phyloP scores from a whole-genome alignment of 2,888 invertebrate genomes.

The Orthosia incerta region DNA sequence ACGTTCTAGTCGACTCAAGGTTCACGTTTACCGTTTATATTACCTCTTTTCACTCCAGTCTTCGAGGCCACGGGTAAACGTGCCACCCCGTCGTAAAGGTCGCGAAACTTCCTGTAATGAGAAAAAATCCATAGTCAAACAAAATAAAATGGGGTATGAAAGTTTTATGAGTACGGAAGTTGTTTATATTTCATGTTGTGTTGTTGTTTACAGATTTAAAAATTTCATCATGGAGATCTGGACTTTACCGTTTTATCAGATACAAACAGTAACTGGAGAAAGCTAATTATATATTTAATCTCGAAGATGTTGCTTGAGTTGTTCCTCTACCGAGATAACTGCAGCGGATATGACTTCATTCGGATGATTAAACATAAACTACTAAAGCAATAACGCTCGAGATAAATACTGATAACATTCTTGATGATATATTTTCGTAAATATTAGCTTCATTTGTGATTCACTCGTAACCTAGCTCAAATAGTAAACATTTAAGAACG shows the following conservation, averaged over 20 bases:
- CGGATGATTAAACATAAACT: slow-evolving; percentile 48
- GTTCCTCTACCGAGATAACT: slow-evolving; percentile 42
- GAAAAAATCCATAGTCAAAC: neutral
- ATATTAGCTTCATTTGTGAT: slow-evolving; percentile 62
- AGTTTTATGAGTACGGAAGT: slow-evolving; percentile 22
- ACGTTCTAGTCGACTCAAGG: neutral
- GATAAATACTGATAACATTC: slow-evolving; percentile 62
- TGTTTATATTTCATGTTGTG: slow-evolving; percentile 11
- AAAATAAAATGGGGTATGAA: slow-evolving; percentile 31
- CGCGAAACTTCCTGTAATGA: slow-evolving; percentile 18
- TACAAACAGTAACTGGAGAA: slow-evolving; percentile 20
- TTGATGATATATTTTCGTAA: slow-evolving; percentile 56
- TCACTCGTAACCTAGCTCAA: slow-evolving; percentile 44
- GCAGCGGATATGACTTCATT: slow-evolving; percentile 56
- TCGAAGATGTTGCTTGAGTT: slow-evolving; percentile 32
- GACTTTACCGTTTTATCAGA: neutral
- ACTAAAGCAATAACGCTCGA: slow-evolving; percentile 27
- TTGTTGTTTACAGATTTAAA: neutral
- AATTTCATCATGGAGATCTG: neutral
- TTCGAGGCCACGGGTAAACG: slow-evolving; percentile 42
- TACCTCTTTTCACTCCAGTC: slow-evolving; percentile 17
- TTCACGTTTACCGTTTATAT: slow-evolving; percentile 6
- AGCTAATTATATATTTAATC: slow-evolving; percentile 38
- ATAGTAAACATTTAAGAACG: slow-evolving; percentile 49
- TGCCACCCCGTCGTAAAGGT: slow-evolving; percentile 4